Evolutionary conservation across 2,797 vertebrate species (phyloP).

Genomic region (Leptodactylus fallax): DNA sequence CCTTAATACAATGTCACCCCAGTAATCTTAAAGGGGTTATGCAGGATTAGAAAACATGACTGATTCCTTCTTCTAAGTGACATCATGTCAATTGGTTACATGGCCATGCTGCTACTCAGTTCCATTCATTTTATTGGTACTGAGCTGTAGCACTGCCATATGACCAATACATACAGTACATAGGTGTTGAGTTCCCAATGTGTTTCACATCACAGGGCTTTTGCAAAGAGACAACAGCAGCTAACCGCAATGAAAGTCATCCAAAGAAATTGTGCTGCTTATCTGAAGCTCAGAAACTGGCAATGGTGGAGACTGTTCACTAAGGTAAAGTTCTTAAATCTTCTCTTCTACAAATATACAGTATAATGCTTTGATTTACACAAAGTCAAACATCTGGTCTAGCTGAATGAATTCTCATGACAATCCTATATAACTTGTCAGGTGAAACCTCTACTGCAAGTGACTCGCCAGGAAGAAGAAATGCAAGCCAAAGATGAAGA

Average conservation of each 20-base stretch:
- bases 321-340: conserved; percentile 79
- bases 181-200: background rate
- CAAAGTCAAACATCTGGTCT: background rate
- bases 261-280: conserved; percentile 95
- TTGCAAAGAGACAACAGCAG: conserved; percentile 94
- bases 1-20: background rate
- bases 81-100: no score
- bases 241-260: conserved; percentile 97
- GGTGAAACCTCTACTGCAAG: conserved; percentile 97
- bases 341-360: background rate
- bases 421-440: conserved; percentile 65
- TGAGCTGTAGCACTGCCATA: background rate
- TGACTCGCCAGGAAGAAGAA: conserved; percentile 96
- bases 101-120: no score
- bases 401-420: background rate
- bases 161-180: background rate
- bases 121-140: no score
- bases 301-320: conserved; percentile 99
- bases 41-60: no score
- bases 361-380: background rate
- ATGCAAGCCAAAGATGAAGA: conserved; percentile 95
- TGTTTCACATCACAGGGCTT: conserved; percentile 80
- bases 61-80: no score
- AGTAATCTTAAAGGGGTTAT: no score
- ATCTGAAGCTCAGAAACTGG: conserved; percentile 98